phyloP scores from a whole-genome alignment of 2,113 vertebrate genomes.

The Ctenomys sociabilis region DNA sequence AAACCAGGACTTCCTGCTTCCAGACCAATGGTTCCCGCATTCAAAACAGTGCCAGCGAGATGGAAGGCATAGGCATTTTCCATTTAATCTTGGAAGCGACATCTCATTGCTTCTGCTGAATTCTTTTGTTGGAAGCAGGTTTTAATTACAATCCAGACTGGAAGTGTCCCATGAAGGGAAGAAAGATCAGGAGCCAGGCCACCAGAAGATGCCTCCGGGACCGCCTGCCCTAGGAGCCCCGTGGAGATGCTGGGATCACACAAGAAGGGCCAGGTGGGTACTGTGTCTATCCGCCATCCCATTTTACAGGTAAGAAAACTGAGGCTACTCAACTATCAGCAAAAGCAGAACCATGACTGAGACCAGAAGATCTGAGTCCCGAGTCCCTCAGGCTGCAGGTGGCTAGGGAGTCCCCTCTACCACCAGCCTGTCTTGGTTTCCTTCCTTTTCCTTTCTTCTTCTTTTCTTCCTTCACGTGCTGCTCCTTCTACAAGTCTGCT shows the following conservation, averaged over 20 bases:
- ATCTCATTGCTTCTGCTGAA: background rate
- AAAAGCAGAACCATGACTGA: background rate
- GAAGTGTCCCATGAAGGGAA: background rate
- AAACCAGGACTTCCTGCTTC: accelerated
- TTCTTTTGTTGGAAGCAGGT: background rate
- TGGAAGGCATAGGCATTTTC: accelerated
- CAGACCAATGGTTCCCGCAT: background rate
- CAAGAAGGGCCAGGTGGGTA: accelerated
- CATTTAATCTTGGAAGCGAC: background rate
- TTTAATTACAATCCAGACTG: too few relatives aligned
- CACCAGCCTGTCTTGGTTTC: accelerated
- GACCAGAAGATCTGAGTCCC: accelerated
- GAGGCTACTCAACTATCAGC: background rate
- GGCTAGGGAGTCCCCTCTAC: background rate
- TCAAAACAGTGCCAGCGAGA: background rate
- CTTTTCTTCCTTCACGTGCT: background rate
- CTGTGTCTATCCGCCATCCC: background rate
- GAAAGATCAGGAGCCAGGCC: too few relatives aligned
- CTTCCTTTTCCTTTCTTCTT: background rate
- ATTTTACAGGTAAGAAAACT: background rate
- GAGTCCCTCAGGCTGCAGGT: accelerated
- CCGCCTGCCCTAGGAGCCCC: background rate
- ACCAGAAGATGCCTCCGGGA: background rate
- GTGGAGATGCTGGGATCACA: background rate
- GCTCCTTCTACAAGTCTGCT: background rate